These are phyloP conservation scores for Setophaga coronata DNA, from an alignment of 2,113 vertebrate species.

Conservation along the genomic window DNA sequence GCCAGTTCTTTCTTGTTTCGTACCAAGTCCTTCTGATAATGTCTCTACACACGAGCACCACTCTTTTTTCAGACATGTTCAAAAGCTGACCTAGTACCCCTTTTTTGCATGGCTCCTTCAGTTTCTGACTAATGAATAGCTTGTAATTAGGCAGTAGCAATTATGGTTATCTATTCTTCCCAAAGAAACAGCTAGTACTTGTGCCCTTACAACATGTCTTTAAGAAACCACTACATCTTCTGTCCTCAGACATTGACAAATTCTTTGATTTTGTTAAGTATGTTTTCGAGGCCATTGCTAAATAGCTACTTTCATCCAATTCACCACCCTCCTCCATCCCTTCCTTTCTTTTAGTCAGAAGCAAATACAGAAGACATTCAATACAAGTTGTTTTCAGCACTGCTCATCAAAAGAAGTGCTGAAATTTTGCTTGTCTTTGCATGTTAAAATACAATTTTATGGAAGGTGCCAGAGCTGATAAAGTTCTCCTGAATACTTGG, in stretches of 20 bases:
- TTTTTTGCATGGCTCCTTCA: slow-evolving; percentile 10
- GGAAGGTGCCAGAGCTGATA: neutral
- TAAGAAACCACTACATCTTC: slow-evolving; percentile 23
- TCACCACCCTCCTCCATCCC: neutral
- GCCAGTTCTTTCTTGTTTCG: neutral
- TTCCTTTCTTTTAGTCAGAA: neutral
- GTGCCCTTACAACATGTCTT: neutral
- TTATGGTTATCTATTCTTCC: slow-evolving; percentile 17
- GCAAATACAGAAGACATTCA: slow-evolving; percentile 17
- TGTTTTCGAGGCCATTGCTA: neutral
- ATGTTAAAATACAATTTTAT: neutral
- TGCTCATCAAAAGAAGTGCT: neutral
- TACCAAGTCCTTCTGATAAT: neutral
- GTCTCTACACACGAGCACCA: neutral
- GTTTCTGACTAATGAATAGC: slow-evolving; percentile 34
- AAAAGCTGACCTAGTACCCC: slow-evolving; percentile 9
- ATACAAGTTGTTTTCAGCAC: neutral
- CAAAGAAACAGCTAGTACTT: slow-evolving; percentile 28
- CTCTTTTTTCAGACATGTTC: neutral
- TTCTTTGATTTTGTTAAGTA: slow-evolving; percentile 51
- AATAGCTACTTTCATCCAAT: slow-evolving; percentile 14
- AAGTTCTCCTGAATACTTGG: neutral
- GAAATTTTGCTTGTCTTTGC: neutral
- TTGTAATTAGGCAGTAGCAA: slow-evolving; percentile 45
- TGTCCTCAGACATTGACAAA: neutral